A percentile compares a stretch with the other conserved stretches of the same genome.
Conservation (phyloP, 1,140 invertebrate species). For the Magallana ariakensis region DNA sequence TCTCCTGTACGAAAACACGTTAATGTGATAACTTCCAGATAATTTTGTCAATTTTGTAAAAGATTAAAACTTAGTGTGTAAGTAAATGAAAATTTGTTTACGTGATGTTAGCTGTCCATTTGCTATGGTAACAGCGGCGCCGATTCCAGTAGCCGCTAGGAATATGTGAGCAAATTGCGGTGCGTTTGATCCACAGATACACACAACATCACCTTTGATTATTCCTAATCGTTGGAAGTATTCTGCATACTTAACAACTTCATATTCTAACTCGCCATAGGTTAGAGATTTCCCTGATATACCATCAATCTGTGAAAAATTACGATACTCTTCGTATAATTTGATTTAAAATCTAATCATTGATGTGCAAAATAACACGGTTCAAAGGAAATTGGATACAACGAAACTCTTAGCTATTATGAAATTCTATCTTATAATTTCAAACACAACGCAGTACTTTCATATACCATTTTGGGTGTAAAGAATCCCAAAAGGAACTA, state of each 20-base stretch:
- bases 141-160: constrained; percentile 86
- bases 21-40: neutral
- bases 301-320: constrained; percentile 74
- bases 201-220: constrained; percentile 85
- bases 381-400: too few species aligned
- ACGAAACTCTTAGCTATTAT: too few species aligned
- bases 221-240: constrained; percentile 84
- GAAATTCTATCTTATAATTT: too few species aligned
- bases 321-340: too few species aligned
- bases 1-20: constrained; percentile 47
- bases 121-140: constrained; percentile 86
- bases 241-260: constrained; percentile 84
- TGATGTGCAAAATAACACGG: too few species aligned
- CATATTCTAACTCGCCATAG: constrained; percentile 84
- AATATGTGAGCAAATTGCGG: constrained; percentile 87
- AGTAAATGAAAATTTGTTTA: constrained; percentile 72
- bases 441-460: too few species aligned
- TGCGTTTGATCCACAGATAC: constrained; percentile 87
- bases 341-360: too few species aligned
- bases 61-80: neutral
- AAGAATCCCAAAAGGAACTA: too few species aligned
- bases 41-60: too few species aligned
- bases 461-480: too few species aligned
- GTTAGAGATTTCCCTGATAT: constrained; percentile 86
- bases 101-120: constrained; percentile 90